A percentile compares a stretch with the other conserved stretches of the same genome.
Conservation (phyloP, 2,888 invertebrate species). For the Cantharis flavilabris region DNA sequence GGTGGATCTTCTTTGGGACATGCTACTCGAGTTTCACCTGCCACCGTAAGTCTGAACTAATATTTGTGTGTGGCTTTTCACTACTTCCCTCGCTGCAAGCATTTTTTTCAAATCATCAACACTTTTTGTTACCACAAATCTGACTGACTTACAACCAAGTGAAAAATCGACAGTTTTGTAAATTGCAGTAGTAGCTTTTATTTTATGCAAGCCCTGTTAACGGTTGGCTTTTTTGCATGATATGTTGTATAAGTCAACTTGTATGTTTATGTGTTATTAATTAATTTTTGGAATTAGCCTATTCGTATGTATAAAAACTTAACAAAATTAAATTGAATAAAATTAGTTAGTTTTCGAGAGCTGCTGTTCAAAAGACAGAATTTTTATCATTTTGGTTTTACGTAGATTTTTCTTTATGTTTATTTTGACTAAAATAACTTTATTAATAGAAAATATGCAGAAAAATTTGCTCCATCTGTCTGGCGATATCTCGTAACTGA, state of each 20-base stretch:
- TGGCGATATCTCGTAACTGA: too few relatives aligned
- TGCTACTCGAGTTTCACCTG: constrained; percentile 84
- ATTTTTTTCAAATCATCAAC: background rate
- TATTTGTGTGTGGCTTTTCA: background rate
- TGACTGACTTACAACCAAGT: background rate
- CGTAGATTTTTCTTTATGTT: too few relatives aligned
- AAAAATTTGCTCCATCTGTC: too few relatives aligned
- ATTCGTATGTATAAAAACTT: too few relatives aligned
- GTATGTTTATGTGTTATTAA: background rate
- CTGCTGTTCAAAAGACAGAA: too few relatives aligned
- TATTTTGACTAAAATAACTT: too few relatives aligned
- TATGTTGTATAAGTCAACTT: background rate
- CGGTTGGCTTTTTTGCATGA: background rate
- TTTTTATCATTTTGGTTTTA: too few relatives aligned
- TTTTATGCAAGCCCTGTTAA: background rate
- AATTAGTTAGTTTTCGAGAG: too few relatives aligned
- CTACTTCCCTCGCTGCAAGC: background rate
- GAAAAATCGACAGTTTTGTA: background rate
- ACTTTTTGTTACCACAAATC: background rate
- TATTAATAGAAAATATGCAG: too few relatives aligned
- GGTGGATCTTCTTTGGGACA: constrained; percentile 69
- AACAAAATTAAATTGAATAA: too few relatives aligned
- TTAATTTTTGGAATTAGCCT: too few relatives aligned
- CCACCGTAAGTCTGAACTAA: constrained; percentile 76
- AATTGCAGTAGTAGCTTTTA: background rate